Evolutionary conservation across 2,113 vertebrate species (phyloP).

Genomic region (Trichomycterus rosablanca): DNA sequence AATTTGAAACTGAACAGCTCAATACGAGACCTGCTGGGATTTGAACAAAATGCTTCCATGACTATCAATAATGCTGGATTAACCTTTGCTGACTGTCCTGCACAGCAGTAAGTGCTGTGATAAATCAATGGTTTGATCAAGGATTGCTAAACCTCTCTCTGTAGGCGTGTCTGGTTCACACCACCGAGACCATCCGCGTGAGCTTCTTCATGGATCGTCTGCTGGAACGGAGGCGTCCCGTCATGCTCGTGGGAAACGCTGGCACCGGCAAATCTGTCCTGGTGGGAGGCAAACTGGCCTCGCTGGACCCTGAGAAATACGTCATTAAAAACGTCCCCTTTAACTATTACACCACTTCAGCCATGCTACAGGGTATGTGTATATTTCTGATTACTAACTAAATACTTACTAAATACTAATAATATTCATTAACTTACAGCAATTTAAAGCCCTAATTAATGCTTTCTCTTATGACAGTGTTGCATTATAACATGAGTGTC

Average conservation of each 20-base stretch:
- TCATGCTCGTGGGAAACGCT: constrained; percentile 86
- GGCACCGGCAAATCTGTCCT: constrained; percentile 89
- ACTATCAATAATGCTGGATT: not conserved
- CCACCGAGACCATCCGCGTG: constrained; percentile 77
- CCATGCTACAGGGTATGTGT: constrained; percentile 88
- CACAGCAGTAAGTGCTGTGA: not conserved
- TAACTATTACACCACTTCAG: constrained; percentile 94
- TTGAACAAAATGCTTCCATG: not conserved
- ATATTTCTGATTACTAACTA: no score
- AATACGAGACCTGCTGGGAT: not conserved
- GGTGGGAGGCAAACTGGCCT: constrained; percentile 77
- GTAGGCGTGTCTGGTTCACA: constrained; percentile 89
- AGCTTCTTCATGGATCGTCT: constrained; percentile 83
- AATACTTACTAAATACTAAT: no score
- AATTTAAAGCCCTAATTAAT: no score
- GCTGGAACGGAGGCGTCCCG: constrained; percentile 65
- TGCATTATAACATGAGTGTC: no score
- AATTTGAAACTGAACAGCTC: no score
- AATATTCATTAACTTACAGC: no score
- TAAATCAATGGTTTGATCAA: not conserved
- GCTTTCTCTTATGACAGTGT: no score
- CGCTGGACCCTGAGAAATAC: constrained; percentile 71
- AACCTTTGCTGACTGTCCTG: not conserved
- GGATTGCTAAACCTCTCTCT: not conserved
- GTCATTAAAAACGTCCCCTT: constrained; percentile 84